Evolutionary conservation across 2,113 vertebrate genomes (phyloP).

Genomic region (Globicephala melas): DNA sequence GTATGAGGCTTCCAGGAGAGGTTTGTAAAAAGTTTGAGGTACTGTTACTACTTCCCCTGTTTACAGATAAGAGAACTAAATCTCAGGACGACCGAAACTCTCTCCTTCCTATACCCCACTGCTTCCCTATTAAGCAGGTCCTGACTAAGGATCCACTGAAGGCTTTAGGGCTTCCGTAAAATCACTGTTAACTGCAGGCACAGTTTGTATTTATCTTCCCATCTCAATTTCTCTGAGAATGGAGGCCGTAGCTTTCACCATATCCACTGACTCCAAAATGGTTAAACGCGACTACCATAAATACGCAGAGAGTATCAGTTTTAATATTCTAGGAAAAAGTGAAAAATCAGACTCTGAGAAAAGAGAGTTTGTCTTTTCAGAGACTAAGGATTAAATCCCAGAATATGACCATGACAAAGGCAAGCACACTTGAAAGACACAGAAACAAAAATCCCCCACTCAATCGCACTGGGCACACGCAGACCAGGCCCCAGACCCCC

Average conservation of each 20-base stretch:
- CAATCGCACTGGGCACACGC: rapidly evolving
- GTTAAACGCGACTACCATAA: not conserved
- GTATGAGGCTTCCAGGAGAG: not conserved
- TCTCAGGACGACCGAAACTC: not conserved
- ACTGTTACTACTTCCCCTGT: not conserved
- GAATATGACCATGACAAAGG: not conserved
- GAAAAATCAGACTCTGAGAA: not conserved
- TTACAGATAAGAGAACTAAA: not conserved
- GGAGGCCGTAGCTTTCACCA: not conserved
- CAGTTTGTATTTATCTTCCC: not conserved
- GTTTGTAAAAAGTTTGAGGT: not conserved
- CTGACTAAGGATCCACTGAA: not conserved
- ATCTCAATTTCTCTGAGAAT: not conserved
- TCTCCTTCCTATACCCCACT: not conserved
- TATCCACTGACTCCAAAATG: not conserved
- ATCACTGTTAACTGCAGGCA: not conserved
- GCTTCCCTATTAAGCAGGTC: not conserved
- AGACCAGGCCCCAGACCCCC: not conserved
- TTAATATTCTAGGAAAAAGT: not conserved
- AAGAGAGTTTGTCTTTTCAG: not conserved
- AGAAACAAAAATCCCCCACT: not conserved
- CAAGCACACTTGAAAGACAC: not conserved
- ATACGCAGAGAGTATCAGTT: not conserved
- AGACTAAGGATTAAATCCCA: not conserved
- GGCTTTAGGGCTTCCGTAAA: not conserved